Evolutionary conservation across 2,888 invertebrate species (phyloP), one percentile per base, ranked within the genome.

Genomic region (Argyresthia albistria): DNA sequence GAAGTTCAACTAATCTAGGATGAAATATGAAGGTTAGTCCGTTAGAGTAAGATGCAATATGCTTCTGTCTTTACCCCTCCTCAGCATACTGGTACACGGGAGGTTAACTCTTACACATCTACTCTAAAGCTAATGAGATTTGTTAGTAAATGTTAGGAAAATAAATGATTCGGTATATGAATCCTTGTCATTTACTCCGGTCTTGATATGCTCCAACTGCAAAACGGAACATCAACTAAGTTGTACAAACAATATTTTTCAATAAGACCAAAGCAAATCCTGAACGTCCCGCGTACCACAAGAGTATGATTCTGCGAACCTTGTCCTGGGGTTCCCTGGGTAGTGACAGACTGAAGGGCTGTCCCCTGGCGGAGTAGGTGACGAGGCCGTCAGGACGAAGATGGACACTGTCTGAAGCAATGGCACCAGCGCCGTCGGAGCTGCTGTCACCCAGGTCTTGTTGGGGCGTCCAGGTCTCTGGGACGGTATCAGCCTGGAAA

Each of bases 371-470:
- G 53, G 80, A 81, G 60, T 82, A 87, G 8, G 81, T 80, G 55
- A 76, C 76, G 4, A 76, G 57, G 42, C 60, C 60, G 35, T 61
- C 51, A 55, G n/a, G 59, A 68, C 67, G 69, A 62, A 60, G 72
- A 60, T 60, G 64, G 56, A 55, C 56, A 47, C 63, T 62, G 35
- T 63, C 59, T 50, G 60, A 60, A 35, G 61, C 58, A 43, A 61
- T 65, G 43, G 59, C 67, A 48, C 72, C 66, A 12, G 75, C 75
- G 37, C 88, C 76, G 50, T 89, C 89, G 0, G 89, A 89, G 58
- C 89, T 88, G 65, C 84, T 86, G 67, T 93, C 93, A 4, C 92
- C 93, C n/a, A 96, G 88, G 73, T 96, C 96, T 70, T 95, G 95
- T 64, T 95, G 94, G 0, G 96, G 95, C 0, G 95, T 95, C 96